Evolutionary conservation across 2,888 invertebrate genomes (phyloP), one percentile per base, ranked within the genome.

Genomic region (Drosophila meridiana): DNA sequence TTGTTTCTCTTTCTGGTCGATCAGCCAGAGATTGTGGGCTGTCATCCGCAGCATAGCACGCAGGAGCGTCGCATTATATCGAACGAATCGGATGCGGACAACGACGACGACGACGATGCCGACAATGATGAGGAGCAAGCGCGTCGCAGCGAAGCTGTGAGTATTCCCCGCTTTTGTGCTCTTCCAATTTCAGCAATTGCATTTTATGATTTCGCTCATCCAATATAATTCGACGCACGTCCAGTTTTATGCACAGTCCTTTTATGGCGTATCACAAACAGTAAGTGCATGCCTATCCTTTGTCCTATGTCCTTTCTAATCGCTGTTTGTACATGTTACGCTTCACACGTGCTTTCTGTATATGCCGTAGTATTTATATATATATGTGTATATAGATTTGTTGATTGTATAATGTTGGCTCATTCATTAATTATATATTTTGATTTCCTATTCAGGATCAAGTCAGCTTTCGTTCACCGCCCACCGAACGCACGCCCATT

Each of bases 1-100:
- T 94, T 98, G 57, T 98, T 98, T 93, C 93, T 98, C 69, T 96
- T 98, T 90, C 93, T 99, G 40, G 96, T 96, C 2, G 96, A 97
- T n/a, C 96, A 96, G 87, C 98, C 98, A 0, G 93, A 94, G 62
- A 95, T 96, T 81, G 96, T 98, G 56, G 97, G 97, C 0, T 91
- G 90, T 59, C 80, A 90, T 52, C 76, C 82, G 14, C 77, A 90
- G 55, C 72, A 63, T 8, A 67, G 63, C 0, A 26, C 67, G 8
- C 55, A 65, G 36, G 87, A 88, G 52, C 78, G 91, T 40, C 84
- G 76, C 20, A n/a, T 76, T 0, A 26, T 60, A 4, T 60, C 87
- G 45, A 87, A 89, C 26, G 90, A 83, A 45, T 90, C 90, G 8
- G 94, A 95, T 53, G 93, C 94, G 8, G 92, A 92, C 69, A 85